Conservation (phyloP, 2,113 vertebrate species). For the Psilopogon haemacephalus region DNA sequence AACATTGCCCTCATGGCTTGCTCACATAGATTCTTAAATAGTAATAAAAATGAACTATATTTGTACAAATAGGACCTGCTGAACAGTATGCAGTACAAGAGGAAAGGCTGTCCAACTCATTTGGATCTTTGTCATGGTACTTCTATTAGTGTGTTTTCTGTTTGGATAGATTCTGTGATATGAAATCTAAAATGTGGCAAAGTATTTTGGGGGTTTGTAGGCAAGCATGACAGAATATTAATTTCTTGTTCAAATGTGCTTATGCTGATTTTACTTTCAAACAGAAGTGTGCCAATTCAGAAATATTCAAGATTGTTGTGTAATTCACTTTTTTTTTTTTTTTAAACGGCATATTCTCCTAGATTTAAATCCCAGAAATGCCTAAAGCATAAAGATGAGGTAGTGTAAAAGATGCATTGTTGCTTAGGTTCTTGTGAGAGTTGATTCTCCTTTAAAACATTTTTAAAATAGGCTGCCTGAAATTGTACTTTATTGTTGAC, state of each 20-base stretch:
- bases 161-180: neutral
- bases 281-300: neutral
- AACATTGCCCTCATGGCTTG: neutral
- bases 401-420: neutral
- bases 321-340: neutral
- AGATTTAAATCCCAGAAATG: neutral
- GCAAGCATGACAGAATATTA: neutral
- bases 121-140: neutral
- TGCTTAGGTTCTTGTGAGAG: neutral
- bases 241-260: neutral
- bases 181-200: neutral
- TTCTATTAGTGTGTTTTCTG: neutral
- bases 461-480: neutral
- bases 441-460: neutral
- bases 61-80: neutral
- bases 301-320: neutral
- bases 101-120: neutral
- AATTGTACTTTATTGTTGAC: neutral
- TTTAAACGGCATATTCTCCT: neutral
- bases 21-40: neutral
- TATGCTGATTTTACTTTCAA: slow-evolving; percentile 13
- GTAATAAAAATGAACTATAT: neutral
- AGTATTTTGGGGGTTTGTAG: neutral
- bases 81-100: neutral
- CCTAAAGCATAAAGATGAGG: neutral